Evolutionary conservation across 2,113 vertebrate genomes (phyloP).

Genomic region (Semnornis frantzii): DNA sequence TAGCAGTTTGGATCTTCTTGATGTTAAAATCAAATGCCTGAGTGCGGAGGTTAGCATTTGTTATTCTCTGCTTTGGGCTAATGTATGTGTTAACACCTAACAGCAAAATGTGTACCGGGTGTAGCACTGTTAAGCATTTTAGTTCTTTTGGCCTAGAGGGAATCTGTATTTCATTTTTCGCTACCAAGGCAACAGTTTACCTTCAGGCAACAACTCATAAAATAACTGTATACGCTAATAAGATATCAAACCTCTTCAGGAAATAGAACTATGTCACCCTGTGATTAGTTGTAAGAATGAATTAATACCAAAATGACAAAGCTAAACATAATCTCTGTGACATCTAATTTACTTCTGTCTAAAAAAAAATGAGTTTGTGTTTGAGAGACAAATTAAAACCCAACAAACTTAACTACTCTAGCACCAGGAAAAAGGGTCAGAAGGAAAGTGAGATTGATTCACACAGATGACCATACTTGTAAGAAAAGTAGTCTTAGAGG

Average conservation of each 20-base stretch:
- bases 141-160: not conserved
- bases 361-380: not conserved
- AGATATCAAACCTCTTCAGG: conserved; percentile 50
- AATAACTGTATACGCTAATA: conserved; percentile 46
- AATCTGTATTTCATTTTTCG: not conserved
- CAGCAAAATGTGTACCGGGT: not conserved
- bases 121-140: not conserved
- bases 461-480: not conserved
- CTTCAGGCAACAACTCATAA: conserved; percentile 24
- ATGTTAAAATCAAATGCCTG: not conserved
- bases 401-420: not conserved
- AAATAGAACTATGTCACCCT: conserved; percentile 23
- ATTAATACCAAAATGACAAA: conserved; percentile 25
- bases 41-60: not conserved
- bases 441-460: conserved; percentile 23
- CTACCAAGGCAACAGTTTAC: conserved; percentile 41
- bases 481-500: not conserved
- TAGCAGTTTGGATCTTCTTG: not conserved
- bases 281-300: conserved; percentile 41
- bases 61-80: not conserved
- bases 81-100: not conserved
- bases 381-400: conserved; percentile 3
- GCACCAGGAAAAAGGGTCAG: not conserved
- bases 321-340: conserved; percentile 22
- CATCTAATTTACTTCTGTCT: conserved; percentile 28